Base-by-base conservation (phyloP, 1,140 invertebrate genomes). In the Lysiphlebus fabarum region DNA sequence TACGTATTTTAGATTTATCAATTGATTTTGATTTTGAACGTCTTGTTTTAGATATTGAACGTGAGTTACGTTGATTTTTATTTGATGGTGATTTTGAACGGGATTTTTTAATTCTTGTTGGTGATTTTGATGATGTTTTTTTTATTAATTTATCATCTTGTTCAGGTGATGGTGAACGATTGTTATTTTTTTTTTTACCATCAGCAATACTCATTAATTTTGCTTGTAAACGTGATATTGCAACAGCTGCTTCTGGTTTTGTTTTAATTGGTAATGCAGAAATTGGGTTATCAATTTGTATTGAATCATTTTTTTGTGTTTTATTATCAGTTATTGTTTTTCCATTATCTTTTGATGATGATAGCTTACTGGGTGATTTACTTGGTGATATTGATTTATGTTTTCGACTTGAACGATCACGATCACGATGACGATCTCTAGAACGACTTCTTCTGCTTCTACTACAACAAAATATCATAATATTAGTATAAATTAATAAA, bases 131-230 rank as follows among this genome's bases (percentile, higher is more conserved):
- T 8, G 68, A 62, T 26, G 70, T 78, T 53, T 80, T 79, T 42
- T 69, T 58, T 0, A 62, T 51, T 17, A 64, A 44, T 41, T 72
- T 76, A 0, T 67, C 69, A 4, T 61, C 57, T 26, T 26, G 17
- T 11, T 79, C 76, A 0, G 65, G 64, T 5, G 78, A 77, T 9
- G 78, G 73, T 2, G 80, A 78, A 11, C 75, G 69, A 57, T 74
- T 76, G 9, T 69, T 75, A 26, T 26, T 26, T 38, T 79, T 77
- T 58, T 80, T 78, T 56, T 79, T 80, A 0, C 81, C 80, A 55
- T 81, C 81, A 2, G 83, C 82, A 56, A 85, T 81, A 26, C 82
- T 83, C 80, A 85, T 82, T 57, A 85, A 62, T 65, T 84, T 85
- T 0, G 83, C 84, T 72, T 85, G 83, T 0, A 85, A 71, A 65